These are phyloP conservation scores for Paramormyrops kingsleyae DNA, from an alignment of 2,113 vertebrate genomes.

Conservation along the genomic window DNA sequence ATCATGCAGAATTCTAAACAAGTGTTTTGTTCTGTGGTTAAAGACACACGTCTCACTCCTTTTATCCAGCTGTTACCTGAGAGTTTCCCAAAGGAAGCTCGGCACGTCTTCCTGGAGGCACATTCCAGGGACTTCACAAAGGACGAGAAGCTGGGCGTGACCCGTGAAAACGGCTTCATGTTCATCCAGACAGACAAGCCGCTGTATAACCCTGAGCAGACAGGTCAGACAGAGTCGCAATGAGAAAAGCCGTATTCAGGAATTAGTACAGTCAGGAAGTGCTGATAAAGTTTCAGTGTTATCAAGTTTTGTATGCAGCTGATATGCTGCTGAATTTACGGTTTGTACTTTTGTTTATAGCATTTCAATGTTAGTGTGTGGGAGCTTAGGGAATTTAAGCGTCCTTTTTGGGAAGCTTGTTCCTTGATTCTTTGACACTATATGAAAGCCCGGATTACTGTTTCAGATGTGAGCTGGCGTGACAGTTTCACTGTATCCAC, in stretches of 20 bases:
- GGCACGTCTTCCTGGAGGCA: slow-evolving; percentile 68
- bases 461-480: neutral
- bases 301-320: neutral
- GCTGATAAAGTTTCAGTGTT: neutral
- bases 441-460: neutral
- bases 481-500: neutral
- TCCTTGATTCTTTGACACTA: neutral
- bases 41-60: neutral
- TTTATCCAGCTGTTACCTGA: slow-evolving; percentile 59
- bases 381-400: neutral
- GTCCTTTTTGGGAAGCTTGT: neutral
- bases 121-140: slow-evolving; percentile 63
- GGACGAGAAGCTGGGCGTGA: slow-evolving; percentile 60
- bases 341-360: neutral
- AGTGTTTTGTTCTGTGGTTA: neutral
- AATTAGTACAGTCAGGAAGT: neutral
- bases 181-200: slow-evolving; percentile 88
- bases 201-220: slow-evolving; percentile 81
- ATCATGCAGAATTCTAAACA: neutral
- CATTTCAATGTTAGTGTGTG: neutral
- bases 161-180: slow-evolving; percentile 76
- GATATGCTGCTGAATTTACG: neutral
- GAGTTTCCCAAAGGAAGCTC: slow-evolving; percentile 47
- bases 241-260: neutral
- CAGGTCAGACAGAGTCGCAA: slow-evolving; percentile 53